Conservation (phyloP, 2,888 invertebrate genomes). For the Rambutsinella grinnellia region DNA sequence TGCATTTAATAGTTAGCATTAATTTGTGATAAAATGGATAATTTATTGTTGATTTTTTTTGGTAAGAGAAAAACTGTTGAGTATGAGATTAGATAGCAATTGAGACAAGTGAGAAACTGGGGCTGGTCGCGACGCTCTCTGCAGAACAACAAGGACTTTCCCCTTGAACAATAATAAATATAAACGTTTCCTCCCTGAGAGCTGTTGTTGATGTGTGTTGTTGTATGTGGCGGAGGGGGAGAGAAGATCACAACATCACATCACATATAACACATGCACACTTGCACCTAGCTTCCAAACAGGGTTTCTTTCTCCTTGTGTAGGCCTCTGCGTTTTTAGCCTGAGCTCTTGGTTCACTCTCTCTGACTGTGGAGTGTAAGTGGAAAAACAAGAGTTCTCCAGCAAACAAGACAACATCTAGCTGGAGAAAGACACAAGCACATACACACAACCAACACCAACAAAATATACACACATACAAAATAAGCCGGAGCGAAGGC, state of each 20-base stretch:
- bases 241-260: constrained; percentile 37
- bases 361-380: neutral
- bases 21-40: too few species aligned
- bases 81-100: too few species aligned
- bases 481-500: neutral
- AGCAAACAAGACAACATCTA: constrained; percentile 26
- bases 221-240: constrained; percentile 8
- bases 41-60: too few species aligned
- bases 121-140: constrained; percentile 43
- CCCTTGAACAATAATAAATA: constrained; percentile 8
- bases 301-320: neutral
- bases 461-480: constrained; percentile 22
- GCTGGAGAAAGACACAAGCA: constrained; percentile 7
- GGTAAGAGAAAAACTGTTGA: too few species aligned
- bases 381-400: constrained; percentile 15
- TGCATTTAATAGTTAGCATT: too few species aligned
- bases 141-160: constrained; percentile 20
- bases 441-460: constrained; percentile 18
- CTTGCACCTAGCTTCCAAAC: neutral
- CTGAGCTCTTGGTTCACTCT: neutral
- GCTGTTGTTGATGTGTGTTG: constrained; percentile 13
- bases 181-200: neutral
- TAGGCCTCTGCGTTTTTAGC: neutral
- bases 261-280: constrained; percentile 25
- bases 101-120: constrained; percentile 19